Conservation (phyloP, 2,797 vertebrate genomes). For the Miichthys miiuy region DNA sequence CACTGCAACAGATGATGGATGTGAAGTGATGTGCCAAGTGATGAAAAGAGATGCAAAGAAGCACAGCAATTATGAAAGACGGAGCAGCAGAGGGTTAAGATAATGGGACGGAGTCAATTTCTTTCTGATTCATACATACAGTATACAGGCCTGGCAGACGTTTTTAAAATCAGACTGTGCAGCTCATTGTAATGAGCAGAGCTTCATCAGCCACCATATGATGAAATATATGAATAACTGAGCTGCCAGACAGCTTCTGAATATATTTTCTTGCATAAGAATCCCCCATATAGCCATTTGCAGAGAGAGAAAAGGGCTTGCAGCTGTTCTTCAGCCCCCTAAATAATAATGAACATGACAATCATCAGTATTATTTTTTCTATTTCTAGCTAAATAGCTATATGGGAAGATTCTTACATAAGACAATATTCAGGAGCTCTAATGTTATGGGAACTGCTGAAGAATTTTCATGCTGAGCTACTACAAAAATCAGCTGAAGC, state of each 20-base stretch:
- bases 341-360: not conserved
- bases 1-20: conserved; percentile 26
- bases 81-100: not conserved
- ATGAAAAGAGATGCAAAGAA: conserved; percentile 14
- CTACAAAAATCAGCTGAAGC: conserved; percentile 9
- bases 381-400: no score
- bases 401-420: no score
- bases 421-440: no score
- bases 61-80: conserved; percentile 1
- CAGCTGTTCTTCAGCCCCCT: conserved; percentile 9
- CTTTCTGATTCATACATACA: conserved; percentile 12
- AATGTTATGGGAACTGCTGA: not conserved
- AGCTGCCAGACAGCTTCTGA: not conserved
- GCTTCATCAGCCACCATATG: not conserved
- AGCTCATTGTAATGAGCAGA: conserved; percentile 6
- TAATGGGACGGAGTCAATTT: not conserved
- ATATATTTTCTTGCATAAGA: conserved; percentile 14
- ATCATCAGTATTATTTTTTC: not conserved
- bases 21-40: conserved; percentile 28
- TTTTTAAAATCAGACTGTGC: conserved; percentile 15
- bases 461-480: not conserved
- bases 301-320: not conserved
- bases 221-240: conserved; percentile 9
- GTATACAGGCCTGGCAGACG: not conserved
- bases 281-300: not conserved